Evolutionary conservation across 2,888 invertebrate genomes (phyloP).

Genomic region (Polyommatus iphigenia): DNA sequence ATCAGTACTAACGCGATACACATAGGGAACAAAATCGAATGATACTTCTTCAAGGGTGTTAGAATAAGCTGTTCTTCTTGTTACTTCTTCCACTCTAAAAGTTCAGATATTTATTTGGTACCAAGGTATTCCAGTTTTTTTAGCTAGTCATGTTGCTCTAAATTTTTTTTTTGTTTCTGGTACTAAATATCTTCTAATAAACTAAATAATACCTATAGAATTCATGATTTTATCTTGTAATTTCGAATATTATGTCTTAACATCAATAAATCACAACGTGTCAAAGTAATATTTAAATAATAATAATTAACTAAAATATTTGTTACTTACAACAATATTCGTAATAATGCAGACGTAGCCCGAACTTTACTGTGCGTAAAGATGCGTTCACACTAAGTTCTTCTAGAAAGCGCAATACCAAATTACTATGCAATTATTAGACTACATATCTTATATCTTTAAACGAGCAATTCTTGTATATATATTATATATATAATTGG

Average conservation of each 20-base stretch:
- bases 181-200: neutral
- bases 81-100: neutral
- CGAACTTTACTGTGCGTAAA: neutral
- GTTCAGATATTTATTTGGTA: neutral
- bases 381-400: neutral
- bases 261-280: neutral
- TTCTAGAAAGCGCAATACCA: neutral
- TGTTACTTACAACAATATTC: neutral
- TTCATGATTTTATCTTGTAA: neutral
- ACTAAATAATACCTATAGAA: neutral
- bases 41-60: conserved; percentile 22
- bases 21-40: conserved; percentile 40
- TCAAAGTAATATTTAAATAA: conserved; percentile 2
- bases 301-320: neutral
- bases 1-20: neutral
- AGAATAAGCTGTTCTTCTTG: conserved; percentile 28
- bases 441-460: too few species aligned
- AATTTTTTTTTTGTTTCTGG: neutral
- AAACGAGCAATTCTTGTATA: too few species aligned
- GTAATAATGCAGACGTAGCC: neutral
- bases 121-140: neutral
- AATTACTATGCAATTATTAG: neutral
- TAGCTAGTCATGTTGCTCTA: too few species aligned
- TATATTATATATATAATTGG: too few species aligned
- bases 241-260: neutral